Conservation (phyloP, 2,113 vertebrate species). For the western clawed frog (Xenopus tropicalis) region UCB_Xtro_10.0 CM004451.2:36224001-36224500, state of each 20-base stretch:
- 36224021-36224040: too few relatives aligned
- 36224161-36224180: constrained; percentile 47
- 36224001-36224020: too few relatives aligned
- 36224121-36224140: constrained; percentile 43
- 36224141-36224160: constrained; percentile 47
- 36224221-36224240: constrained; percentile 45
- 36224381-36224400: constrained; percentile 35
- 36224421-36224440: constrained; percentile 46
- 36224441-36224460: not conserved
- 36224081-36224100: constrained; percentile 53
- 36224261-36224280: not conserved
- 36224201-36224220: constrained; percentile 54
- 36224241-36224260: constrained; percentile 43
- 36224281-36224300: too few relatives aligned
- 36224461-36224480: too few relatives aligned
- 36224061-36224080: not conserved
- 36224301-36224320: too few relatives aligned
- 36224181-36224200: constrained; percentile 47
- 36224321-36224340: not conserved
- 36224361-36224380: constrained; percentile 38
- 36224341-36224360: constrained; percentile 37
- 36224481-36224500: too few relatives aligned
- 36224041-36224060: too few relatives aligned
- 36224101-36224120: constrained; percentile 49
- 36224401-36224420: constrained; percentile 33